Conservation (phyloP, 2,797 vertebrate genomes). For the Tangara arthus region DNA sequence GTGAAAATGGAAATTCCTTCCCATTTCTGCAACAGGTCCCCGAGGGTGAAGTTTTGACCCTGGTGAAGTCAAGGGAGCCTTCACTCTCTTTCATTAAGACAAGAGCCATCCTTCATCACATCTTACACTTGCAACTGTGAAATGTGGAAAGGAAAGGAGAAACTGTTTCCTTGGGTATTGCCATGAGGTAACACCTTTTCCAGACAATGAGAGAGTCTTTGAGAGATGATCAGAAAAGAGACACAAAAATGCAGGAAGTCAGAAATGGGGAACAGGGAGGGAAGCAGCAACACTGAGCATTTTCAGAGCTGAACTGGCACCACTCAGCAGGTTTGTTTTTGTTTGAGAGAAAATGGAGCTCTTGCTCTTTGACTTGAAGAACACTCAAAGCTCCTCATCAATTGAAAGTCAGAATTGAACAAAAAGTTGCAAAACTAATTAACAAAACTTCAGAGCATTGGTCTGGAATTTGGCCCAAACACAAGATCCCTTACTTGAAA, state of each 20-base stretch:
- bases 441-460: background rate
- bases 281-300: background rate
- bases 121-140: background rate
- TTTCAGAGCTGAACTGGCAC: background rate
- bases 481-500: background rate
- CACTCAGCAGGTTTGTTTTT: background rate
- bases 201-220: background rate
- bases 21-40: background rate
- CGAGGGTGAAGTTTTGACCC: slow-evolving; percentile 4
- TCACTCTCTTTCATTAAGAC: background rate
- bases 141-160: background rate
- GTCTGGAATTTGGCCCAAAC: background rate
- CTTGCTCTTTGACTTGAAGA: background rate
- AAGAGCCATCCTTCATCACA: background rate
- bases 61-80: background rate
- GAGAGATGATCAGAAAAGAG: background rate
- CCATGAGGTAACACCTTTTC: background rate
- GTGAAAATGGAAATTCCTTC: slow-evolving; percentile 37
- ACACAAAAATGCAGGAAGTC: background rate
- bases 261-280: background rate
- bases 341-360: background rate
- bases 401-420: background rate
- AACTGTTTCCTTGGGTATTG: background rate
- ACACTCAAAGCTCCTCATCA: background rate
- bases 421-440: background rate